Evolutionary conservation across 2,888 invertebrate genomes (phyloP).

Genomic region (Xestia ashworthii): DNA sequence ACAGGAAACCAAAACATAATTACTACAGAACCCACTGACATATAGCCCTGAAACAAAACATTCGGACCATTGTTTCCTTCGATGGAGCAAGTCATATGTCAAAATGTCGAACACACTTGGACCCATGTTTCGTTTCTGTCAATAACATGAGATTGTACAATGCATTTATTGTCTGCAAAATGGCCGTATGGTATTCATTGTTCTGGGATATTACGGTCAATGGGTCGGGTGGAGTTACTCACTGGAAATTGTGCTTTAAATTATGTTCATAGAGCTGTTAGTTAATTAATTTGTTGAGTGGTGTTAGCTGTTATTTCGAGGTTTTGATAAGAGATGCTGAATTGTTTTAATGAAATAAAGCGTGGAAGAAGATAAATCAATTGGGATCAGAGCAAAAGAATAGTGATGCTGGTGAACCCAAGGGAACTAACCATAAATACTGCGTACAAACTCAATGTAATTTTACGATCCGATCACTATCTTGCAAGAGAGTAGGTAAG

Average conservation of each 20-base stretch:
- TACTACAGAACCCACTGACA: slow-evolving; percentile 45
- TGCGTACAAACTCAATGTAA: neutral
- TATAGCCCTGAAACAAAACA: slow-evolving; percentile 45
- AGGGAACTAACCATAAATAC: neutral
- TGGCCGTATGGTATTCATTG: slow-evolving; percentile 58
- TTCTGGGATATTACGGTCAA: slow-evolving; percentile 38
- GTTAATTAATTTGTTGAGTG: neutral
- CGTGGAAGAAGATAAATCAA: too few relatives aligned
- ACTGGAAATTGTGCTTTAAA: neutral
- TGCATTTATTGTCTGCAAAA: slow-evolving; percentile 60
- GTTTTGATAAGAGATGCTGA: neutral
- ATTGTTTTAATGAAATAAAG: too few relatives aligned
- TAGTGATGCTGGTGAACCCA: neutral
- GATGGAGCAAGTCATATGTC: slow-evolving; percentile 63
- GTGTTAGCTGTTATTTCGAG: neutral
- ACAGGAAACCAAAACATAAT: slow-evolving; percentile 28
- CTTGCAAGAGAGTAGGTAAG: too few relatives aligned
- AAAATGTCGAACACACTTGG: slow-evolving; percentile 60
- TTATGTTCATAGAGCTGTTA: neutral
- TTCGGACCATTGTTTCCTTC: slow-evolving; percentile 58
- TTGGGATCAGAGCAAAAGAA: too few relatives aligned
- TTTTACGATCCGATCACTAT: too few relatives aligned
- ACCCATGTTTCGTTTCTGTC: slow-evolving; percentile 65
- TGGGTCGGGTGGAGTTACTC: slow-evolving; percentile 17
- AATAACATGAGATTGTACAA: slow-evolving; percentile 58